Base-by-base conservation (phyloP, 2,113 vertebrate genomes). In the Bombycilla garrulus region DNA sequence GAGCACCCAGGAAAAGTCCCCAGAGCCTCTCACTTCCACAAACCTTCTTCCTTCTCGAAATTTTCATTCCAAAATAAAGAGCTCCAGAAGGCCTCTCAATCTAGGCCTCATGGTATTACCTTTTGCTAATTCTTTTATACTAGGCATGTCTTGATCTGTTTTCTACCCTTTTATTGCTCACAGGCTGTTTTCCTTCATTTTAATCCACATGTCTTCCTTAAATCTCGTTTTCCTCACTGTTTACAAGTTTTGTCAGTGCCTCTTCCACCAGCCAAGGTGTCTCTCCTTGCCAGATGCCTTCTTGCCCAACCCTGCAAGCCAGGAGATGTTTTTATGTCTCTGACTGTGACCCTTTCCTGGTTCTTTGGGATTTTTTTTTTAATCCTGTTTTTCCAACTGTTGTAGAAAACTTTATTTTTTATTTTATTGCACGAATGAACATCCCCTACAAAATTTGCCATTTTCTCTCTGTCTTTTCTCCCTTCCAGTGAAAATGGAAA, bases 271-370 rank as follows among this genome's bases (percentile, higher is more conserved):
- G 78, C 78, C 87, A 87, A 54, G 50, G 44, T 67, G 53, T 35
- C 88, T 79, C 35, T 85, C 23, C 13, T 81, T 92, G 86, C 86
- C 94, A 91, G 81, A 91, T 91, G 83, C 61, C 73, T 93, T 56
- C 22, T 56, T 93, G 35, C 91, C 76, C 73, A 64, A 23, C 48
- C 82, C 80, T 81, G 56, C 51, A 84, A 83, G 72, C 80, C 72
- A 81, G 35, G 36, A 74, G 89, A 66, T 81, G 42, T 25, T 69
- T 94, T 86, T 40, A 10, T 81, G 33, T 80, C 23, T 86, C 65
- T 62, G 29, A 48, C 45, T 74, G 3, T 72, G 70, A 80, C 65
- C 11, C 11, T 93, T 29, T 69, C 76, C n/a, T 79, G 6, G 7
- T 64, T 77, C 45, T 50, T 25, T 53, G 25, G 11, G 17, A 35